Evolutionary conservation across 2,113 vertebrate genomes (phyloP).

Genomic region (Lates calcarifer): DNA sequence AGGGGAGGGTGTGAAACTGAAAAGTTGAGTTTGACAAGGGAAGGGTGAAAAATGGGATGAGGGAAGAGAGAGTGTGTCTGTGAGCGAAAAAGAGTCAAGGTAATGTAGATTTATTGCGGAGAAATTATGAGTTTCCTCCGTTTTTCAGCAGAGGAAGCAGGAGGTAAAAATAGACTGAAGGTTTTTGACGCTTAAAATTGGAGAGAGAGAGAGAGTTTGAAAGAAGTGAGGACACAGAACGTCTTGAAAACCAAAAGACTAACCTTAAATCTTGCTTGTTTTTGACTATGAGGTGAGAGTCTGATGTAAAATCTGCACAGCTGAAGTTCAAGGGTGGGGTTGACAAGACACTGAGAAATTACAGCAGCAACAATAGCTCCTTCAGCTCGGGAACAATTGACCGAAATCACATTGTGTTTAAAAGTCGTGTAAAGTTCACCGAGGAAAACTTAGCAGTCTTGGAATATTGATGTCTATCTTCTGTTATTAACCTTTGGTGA

Average conservation of each 20-base stretch:
- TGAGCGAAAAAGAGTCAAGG: neutral
- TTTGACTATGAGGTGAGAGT: constrained; percentile 14
- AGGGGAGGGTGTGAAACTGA: constrained; percentile 46
- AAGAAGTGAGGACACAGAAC: neutral
- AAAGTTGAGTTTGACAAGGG: constrained; percentile 27
- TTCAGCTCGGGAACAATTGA: constrained; percentile 13
- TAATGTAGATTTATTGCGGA: constrained; percentile 10
- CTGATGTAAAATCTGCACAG: constrained; percentile 43
- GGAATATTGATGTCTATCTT: too few species aligned
- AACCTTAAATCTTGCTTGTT: neutral
- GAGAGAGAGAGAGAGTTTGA: neutral
- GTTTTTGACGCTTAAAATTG: neutral
- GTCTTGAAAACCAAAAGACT: neutral
- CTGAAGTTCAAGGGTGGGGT: constrained; percentile 53
- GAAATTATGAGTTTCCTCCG: constrained; percentile 13
- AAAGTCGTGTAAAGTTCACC: neutral
- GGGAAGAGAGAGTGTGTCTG: neutral
- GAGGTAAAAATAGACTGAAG: neutral
- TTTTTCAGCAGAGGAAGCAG: constrained; percentile 26
- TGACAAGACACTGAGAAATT: constrained; percentile 41
- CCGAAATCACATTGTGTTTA: neutral
- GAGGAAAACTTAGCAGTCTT: neutral
- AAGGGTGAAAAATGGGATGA: neutral
- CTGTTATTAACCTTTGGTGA: too few species aligned
- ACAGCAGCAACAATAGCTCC: constrained; percentile 28